A percentile compares a stretch with the other conserved stretches of the same genome.
phyloP scores from a whole-genome alignment of 2,113 vertebrate species.

The Odocoileus virginianus region DNA sequence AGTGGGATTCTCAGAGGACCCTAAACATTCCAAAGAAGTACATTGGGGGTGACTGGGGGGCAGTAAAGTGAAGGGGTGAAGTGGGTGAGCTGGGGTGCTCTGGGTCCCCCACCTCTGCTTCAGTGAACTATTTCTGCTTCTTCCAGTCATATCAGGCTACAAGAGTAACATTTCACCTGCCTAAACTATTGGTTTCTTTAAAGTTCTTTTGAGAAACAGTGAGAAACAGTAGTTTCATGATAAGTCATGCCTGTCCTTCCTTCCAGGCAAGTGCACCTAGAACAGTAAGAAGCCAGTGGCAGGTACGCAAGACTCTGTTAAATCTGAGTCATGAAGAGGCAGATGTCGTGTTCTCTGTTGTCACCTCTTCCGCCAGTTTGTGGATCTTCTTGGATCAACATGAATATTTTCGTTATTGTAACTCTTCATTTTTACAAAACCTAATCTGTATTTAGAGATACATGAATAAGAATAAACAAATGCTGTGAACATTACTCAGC shows the following conservation, averaged over 20 bases:
- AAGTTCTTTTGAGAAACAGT: background rate
- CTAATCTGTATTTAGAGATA: background rate
- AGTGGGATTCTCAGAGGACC: background rate
- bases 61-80: background rate
- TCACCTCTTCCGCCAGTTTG: background rate
- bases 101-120: fast-evolving
- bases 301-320: fast-evolving
- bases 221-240: background rate
- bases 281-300: background rate
- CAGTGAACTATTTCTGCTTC: background rate
- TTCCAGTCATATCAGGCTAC: background rate
- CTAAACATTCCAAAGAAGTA: too few relatives aligned
- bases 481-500: background rate
- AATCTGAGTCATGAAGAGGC: background rate
- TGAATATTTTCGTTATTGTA: background rate
- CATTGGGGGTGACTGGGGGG: fast-evolving
- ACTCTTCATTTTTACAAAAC: background rate
- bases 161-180: background rate
- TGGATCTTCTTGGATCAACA: background rate
- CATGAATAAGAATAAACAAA: background rate
- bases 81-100: fast-evolving
- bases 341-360: fast-evolving
- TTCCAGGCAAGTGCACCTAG: fast-evolving
- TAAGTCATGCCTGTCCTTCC: background rate
- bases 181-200: background rate